Conservation (phyloP, 2,113 vertebrate species). For the Poeciliopsis retropinna region DNA sequence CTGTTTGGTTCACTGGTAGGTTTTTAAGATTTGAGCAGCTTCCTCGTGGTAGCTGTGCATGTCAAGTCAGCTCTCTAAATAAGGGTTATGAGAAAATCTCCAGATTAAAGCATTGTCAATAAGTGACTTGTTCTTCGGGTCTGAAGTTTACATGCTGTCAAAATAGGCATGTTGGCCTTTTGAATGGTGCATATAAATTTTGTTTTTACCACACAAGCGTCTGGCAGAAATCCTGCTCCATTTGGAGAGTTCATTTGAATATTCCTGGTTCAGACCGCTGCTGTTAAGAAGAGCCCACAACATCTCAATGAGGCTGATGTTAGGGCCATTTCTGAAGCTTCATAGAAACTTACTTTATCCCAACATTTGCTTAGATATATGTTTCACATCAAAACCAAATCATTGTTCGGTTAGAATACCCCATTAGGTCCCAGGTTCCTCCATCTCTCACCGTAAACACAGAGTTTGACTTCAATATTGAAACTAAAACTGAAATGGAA, state of each 20-base stretch:
- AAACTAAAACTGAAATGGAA: background rate
- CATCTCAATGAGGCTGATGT: background rate
- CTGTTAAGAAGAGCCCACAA: background rate
- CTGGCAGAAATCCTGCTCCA: background rate
- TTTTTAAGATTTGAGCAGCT: slow-evolving; percentile 22
- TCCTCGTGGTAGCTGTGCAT: background rate
- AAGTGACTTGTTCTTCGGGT: background rate
- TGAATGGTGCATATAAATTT: background rate
- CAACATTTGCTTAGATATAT: no score
- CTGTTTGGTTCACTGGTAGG: slow-evolving; percentile 92
- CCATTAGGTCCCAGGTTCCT: no score
- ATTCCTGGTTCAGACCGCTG: background rate
- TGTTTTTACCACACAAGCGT: background rate
- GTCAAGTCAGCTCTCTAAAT: background rate
- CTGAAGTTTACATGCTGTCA: background rate
- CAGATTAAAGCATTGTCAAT: slow-evolving; percentile 1
- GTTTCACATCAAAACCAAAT: no score
- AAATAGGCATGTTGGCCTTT: background rate
- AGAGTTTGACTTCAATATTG: background rate
- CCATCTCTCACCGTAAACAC: background rate
- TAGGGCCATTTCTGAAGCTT: background rate
- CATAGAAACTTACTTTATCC: background rate
- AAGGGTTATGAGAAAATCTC: background rate
- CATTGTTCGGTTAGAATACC: background rate
- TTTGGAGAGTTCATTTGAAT: background rate